Evolutionary conservation across 2,113 vertebrate genomes (phyloP), one percentile per base, ranked within the genome.

Genomic region (Calonectris borealis): DNA sequence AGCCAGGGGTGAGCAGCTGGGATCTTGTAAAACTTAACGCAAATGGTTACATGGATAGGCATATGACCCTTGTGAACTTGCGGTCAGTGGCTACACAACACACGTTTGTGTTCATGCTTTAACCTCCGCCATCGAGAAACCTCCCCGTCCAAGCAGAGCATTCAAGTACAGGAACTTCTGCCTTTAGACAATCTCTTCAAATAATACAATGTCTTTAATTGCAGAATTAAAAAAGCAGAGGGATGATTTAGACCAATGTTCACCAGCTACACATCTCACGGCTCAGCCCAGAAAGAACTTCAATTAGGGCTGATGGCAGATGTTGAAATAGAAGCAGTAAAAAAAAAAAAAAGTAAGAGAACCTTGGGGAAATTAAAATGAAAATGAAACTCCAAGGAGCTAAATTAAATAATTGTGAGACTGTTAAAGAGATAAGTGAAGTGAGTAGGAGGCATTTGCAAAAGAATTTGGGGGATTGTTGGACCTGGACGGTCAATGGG

Each of bases 351-450:
- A 79, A 75, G 22, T 42, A 62, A 66, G 78, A 86, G 55, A 91
- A 81, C 96, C 94, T 46, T 48, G 61, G 93, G 96, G 96, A 97
- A 97, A 97, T 97, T 95, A 96, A 93, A 94, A 94, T 73, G 88
- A 96, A 95, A 94, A 94, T 70, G 77, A 95, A 94, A 76, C 93
- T 88, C 91, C 31, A 77, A 85, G 87, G 95, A 94, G 82, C 69
- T 72, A 93, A 94, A 96, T 96, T 96, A 97, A 97, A 96, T 96
- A 96, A 94, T 60, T 55, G 26, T 81, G 86, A 94, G 77, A 87
- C 60, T 18, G 10, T 90, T 95, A 81, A 91, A 91, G 70, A 83
- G 58, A 66, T 51, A 86, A 88, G 44, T 36, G 69, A 84, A 83
- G 68, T n/a, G 44, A 19, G 75, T 62, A 91, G 58, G 79, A 91